A percentile compares a stretch with the other conserved stretches of the same genome.
phyloP scores from a whole-genome alignment of 2,113 vertebrate genomes.

The Danionella cerebrum region DNA sequence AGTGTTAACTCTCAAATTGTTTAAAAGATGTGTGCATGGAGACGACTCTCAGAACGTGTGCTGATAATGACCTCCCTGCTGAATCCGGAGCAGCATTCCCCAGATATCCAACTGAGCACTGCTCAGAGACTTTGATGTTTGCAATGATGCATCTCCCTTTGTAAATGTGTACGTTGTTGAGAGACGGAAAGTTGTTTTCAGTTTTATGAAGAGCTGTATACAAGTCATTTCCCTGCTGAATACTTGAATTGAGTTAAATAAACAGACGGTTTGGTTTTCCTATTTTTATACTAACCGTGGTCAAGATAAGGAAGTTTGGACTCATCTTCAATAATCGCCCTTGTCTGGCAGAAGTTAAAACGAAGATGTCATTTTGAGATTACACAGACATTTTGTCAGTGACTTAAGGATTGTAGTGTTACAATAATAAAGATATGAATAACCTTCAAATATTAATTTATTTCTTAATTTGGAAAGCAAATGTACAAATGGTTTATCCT shows the following conservation, averaged over 20 bases:
- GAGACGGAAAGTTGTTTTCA: conserved; percentile 49
- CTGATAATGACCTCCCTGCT: conserved; percentile 67
- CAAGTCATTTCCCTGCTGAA: conserved; percentile 55
- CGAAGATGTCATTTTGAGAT: background rate
- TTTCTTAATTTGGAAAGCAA: no score
- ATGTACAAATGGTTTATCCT: no score
- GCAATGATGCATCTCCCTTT: conserved; percentile 50
- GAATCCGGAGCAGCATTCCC: conserved; percentile 48
- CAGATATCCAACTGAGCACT: conserved; percentile 27
- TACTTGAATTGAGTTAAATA: conserved; percentile 52
- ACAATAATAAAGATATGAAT: no score
- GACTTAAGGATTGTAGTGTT: no score
- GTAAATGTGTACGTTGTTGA: conserved; percentile 57
- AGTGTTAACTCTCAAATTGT: conserved; percentile 45
- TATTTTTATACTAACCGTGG: conserved; percentile 56
- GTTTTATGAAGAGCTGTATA: conserved; percentile 46
- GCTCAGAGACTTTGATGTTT: conserved; percentile 55
- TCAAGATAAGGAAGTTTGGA: conserved; percentile 44
- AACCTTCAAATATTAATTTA: no score
- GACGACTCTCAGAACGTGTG: conserved; percentile 48
- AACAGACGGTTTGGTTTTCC: conserved; percentile 49
- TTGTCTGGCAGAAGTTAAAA: conserved; percentile 38
- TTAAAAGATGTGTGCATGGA: conserved; percentile 45
- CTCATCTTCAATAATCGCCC: conserved; percentile 40
- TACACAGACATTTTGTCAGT: background rate